Evolutionary conservation across 2,797 vertebrate genomes (phyloP).

Genomic region (Cyprinodon diabolis): DNA sequence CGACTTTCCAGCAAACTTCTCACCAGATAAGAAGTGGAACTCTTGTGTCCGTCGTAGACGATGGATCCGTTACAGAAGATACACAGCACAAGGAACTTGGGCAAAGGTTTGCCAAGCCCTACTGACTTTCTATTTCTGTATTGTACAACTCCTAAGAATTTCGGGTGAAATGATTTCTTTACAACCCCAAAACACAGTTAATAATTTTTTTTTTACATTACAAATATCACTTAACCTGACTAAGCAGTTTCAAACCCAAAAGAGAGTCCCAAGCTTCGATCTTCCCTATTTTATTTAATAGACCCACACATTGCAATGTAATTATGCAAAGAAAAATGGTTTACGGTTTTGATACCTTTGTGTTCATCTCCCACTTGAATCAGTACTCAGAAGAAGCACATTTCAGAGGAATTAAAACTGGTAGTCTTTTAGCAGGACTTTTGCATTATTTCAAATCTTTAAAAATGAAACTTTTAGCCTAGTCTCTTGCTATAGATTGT

Average conservation of each 20-base stretch:
- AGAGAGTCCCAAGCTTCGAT: not conserved
- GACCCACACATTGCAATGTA: not conserved
- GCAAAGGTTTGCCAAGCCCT: slow-evolving; percentile 81
- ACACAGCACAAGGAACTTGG: slow-evolving; percentile 90
- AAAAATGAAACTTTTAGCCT: too few species aligned
- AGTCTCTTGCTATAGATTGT: too few species aligned
- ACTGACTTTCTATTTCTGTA: not conserved
- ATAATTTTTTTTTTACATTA: not conserved
- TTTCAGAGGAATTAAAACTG: too few species aligned
- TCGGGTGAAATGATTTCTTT: not conserved
- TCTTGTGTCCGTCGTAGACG: slow-evolving; percentile 95
- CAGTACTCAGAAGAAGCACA: too few species aligned
- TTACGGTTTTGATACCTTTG: too few species aligned
- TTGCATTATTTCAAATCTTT: too few species aligned
- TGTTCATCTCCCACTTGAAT: too few species aligned
- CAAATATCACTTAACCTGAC: not conserved
- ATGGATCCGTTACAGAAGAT: slow-evolving; percentile 97
- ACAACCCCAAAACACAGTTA: not conserved
- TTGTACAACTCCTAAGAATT: not conserved
- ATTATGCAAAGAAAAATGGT: not conserved
- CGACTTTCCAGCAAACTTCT: slow-evolving; percentile 96
- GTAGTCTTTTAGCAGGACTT: too few species aligned
- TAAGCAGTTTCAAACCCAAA: not conserved
- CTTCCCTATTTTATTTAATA: not conserved
- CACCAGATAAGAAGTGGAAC: slow-evolving; percentile 96